A percentile compares a stretch with the other conserved stretches of the same genome.
Conservation (phyloP, 92 coral and sea anemone species). For the Virgularia gustaviana region DNA sequence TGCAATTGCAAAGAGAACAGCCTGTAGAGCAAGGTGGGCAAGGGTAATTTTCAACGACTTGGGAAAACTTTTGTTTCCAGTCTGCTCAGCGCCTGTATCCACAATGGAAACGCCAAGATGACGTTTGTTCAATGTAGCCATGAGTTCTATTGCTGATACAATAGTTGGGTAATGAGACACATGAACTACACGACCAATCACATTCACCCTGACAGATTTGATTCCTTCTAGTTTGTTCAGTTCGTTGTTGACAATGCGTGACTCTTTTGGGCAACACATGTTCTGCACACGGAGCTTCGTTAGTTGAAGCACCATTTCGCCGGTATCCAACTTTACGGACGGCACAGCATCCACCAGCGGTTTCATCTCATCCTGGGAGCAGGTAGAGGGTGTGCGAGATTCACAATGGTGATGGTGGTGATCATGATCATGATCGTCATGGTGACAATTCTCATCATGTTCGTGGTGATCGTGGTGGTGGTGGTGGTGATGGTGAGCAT, state of each 20-base stretch:
- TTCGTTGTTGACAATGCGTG: conserved; percentile 67
- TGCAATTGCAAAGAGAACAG: conserved; percentile 59
- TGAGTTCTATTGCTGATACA: conserved; percentile 69
- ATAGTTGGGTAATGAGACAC: conserved; percentile 86
- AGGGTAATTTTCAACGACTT: conserved; percentile 51
- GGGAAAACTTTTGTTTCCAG: conserved; percentile 49
- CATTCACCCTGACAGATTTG: conserved; percentile 79
- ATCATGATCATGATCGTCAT: no score
- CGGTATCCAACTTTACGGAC: background rate
- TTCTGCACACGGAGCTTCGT: conserved; percentile 96
- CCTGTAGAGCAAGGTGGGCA: conserved; percentile 61
- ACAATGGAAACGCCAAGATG: conserved; percentile 95
- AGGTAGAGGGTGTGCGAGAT: no score
- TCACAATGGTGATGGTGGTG: no score
- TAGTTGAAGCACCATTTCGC: conserved; percentile 39
- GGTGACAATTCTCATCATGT: no score
- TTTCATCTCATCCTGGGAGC: no score
- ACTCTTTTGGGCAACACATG: conserved; percentile 92
- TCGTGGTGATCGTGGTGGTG: no score
- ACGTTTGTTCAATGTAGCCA: conserved; percentile 66
- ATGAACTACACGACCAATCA: conserved; percentile 94
- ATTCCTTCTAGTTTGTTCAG: conserved; percentile 47
- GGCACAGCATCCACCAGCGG: no score
- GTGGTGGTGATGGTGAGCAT: no score
- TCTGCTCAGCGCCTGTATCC: conserved; percentile 73